Base-by-base conservation (phyloP, 2,888 invertebrate species). In the Phlogophora meticulosa region DNA sequence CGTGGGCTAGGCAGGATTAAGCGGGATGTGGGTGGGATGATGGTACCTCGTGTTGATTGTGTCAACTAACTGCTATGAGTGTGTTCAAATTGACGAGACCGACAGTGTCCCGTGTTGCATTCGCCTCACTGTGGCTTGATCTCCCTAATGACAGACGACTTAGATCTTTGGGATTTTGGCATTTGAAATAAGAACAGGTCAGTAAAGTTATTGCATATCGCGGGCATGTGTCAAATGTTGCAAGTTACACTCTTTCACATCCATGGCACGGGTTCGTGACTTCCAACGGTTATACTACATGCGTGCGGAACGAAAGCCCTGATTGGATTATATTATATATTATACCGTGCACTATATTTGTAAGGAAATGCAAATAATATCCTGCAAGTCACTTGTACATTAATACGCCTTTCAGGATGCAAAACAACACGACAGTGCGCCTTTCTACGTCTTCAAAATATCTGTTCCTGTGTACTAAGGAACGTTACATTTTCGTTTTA, bases 401-500 rank as follows among this genome's bases (percentile, higher is more conserved):
- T 17, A 7, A 17, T 17, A 17, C n/a, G 13, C 13, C 13, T 24
- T 36, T 36, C 15, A 15, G 10, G 22, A 38, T 22, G 13, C 4
- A n/a, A n/a, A n/a, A n/a, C n/a, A n/a, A n/a, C n/a, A n/a, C n/a
- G n/a, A n/a, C n/a, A n/a, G n/a, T n/a, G n/a, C n/a, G n/a, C n/a
- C n/a, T n/a, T n/a, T n/a, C n/a, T 22, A 9, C 17, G 34, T 62
- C 7, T 48, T 17, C 34, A 15, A 17, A 48, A 32, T 34, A 4
- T 34, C 22, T 24, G 22, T 7, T 17, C 9, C 20, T 20, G 52
- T 1, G 48, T 61, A 40, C 48, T 43, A 28, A 28, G 10, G 36
- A 36, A 43, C 9, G 34, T 49, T 10, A 20, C 38, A 45, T 46
- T 52, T 46, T 24, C 17, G 22, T 52, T 52, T 63, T n/a, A 51